Conservation (phyloP, 1,140 invertebrate species). For the Papilio polytes region DNA sequence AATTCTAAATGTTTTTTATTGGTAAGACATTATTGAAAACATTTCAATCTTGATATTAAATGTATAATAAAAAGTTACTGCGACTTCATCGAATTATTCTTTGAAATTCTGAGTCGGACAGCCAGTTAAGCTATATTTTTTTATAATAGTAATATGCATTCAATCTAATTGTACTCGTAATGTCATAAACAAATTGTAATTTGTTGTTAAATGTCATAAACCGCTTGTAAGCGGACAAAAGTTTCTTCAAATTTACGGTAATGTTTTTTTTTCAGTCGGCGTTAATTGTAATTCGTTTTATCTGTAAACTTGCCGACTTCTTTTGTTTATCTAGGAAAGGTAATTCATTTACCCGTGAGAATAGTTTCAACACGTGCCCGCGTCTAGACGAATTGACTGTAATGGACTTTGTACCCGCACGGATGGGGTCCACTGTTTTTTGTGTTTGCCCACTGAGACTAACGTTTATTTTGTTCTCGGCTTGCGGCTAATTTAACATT, state of each 20-base stretch:
- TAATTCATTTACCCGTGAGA: slow-evolving; percentile 78
- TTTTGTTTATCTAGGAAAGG: slow-evolving; percentile 70
- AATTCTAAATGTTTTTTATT: slow-evolving; percentile 34
- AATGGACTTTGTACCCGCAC: slow-evolving; percentile 64
- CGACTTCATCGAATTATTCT: background rate
- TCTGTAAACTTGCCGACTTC: slow-evolving; percentile 52
- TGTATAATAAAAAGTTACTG: background rate
- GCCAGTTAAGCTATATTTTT: background rate
- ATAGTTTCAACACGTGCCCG: slow-evolving; percentile 75
- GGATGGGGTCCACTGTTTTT: slow-evolving; percentile 49
- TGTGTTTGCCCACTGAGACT: slow-evolving; percentile 50
- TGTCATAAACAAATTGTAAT: no score
- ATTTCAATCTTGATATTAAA: background rate
- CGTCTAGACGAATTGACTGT: slow-evolving; percentile 72
- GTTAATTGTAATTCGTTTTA: slow-evolving; percentile 72
- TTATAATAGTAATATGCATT: background rate
- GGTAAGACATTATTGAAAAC: background rate
- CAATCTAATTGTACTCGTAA: no score
- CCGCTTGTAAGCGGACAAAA: no score
- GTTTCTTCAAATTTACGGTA: background rate
- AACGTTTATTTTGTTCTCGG: slow-evolving; percentile 48
- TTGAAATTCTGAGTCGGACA: background rate
- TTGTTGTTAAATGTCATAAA: no score
- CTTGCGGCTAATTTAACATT: slow-evolving; percentile 21
- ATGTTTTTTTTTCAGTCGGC: slow-evolving; percentile 44